Percentiles rank a stretch among this genome's conserved stretches.
Evolutionary conservation across 2,888 invertebrate species (phyloP).

Genomic region (Acronicta psi): DNA sequence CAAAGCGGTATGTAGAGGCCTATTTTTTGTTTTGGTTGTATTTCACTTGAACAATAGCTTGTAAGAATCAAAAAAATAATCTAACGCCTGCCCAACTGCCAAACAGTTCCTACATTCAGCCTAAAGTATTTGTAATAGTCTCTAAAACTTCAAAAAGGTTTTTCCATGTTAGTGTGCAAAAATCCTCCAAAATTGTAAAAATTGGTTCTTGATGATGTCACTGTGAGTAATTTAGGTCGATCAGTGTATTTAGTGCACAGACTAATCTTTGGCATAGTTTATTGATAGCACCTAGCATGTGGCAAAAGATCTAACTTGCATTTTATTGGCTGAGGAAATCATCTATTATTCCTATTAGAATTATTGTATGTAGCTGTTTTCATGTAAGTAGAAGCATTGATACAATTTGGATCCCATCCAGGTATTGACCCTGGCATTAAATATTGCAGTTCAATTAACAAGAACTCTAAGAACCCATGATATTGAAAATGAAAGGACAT

Average conservation of each 20-base stretch:
- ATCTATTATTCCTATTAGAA: neutral
- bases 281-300: neutral
- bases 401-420: too few species aligned
- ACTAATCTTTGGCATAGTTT: neutral
- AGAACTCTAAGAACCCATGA: too few species aligned
- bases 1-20: conserved; percentile 37
- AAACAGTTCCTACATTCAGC: conserved; percentile 4
- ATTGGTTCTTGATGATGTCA: conserved; percentile 45
- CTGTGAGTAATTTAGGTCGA: conserved; percentile 40
- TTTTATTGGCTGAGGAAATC: neutral
- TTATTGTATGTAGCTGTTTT: too few species aligned
- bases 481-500: too few species aligned
- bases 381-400: too few species aligned
- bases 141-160: neutral
- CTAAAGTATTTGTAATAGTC: conserved; percentile 2
- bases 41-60: conserved; percentile 29
- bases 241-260: conserved; percentile 10
- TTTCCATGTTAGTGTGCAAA: neutral
- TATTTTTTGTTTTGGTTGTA: conserved; percentile 34
- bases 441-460: too few species aligned
- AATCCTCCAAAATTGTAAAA: neutral
- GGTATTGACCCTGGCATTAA: too few species aligned
- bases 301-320: neutral
- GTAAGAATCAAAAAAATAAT: conserved; percentile 14
- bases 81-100: conserved; percentile 7